A percentile compares a stretch with the other conserved stretches of the same genome.
These are phyloP conservation scores for Porites cylindrica DNA, from an alignment of 92 coral and sea anemone genomes.

Conservation along the genomic window DNA sequence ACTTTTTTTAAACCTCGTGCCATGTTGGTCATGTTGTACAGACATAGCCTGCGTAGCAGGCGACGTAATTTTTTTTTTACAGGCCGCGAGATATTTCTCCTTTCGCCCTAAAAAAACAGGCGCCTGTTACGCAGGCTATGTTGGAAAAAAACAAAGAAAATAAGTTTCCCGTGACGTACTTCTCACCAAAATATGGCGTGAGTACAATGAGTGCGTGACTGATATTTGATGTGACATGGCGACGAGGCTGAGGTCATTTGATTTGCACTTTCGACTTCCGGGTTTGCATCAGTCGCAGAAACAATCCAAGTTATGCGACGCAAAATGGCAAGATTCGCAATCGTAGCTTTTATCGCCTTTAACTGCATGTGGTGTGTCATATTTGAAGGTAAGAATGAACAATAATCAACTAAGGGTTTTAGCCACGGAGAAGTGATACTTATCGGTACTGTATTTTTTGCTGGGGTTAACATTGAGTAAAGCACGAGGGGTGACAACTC, in stretches of 20 bases:
- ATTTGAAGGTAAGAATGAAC: not conserved
- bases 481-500: not conserved
- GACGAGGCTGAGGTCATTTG: too few relatives aligned
- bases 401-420: not conserved
- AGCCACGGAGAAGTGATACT: not conserved
- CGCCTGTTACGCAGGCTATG: not conserved
- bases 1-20: not conserved
- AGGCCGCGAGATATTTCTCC: slow-evolving; percentile 8
- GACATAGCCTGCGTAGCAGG: slow-evolving; percentile 10
- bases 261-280: too few relatives aligned
- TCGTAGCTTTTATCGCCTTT: not conserved
- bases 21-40: slow-evolving; percentile 6
- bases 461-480: too few relatives aligned
- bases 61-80: slow-evolving; percentile 5
- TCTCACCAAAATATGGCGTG: slow-evolving; percentile 9
- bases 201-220: slow-evolving; percentile 4
- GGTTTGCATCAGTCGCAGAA: too few relatives aligned
- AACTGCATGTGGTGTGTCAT: slow-evolving; percentile 10
- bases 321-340: not conserved
- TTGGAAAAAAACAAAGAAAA: not conserved
- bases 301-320: too few relatives aligned
- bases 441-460: slow-evolving; percentile 5
- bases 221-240: not conserved
- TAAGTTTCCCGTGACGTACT: slow-evolving; percentile 2
- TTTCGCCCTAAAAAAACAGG: not conserved